Conservation (phyloP, 2,113 vertebrate genomes). For the Prunella fulvescens region DNA sequence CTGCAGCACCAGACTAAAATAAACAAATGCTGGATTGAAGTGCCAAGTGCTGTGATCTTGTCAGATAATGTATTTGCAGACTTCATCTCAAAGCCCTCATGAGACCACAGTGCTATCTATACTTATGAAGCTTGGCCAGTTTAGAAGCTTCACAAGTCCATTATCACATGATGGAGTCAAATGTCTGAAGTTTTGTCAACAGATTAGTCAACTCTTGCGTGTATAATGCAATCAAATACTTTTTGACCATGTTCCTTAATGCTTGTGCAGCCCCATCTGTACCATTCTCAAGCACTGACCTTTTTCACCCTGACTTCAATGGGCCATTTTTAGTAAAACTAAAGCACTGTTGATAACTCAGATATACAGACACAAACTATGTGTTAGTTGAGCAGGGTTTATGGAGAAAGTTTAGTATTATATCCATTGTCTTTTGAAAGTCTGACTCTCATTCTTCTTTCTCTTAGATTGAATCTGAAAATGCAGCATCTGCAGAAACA, state of each 20-base stretch:
- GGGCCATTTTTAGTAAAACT: background rate
- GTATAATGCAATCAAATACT: background rate
- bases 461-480: slow-evolving; percentile 88
- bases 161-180: background rate
- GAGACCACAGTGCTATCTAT: background rate
- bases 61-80: background rate
- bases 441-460: background rate
- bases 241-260: background rate
- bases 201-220: background rate
- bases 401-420: background rate
- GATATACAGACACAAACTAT: background rate
- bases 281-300: background rate
- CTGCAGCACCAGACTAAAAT: background rate
- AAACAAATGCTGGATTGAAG: background rate
- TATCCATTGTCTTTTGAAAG: background rate
- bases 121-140: background rate
- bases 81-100: background rate
- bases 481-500: slow-evolving; percentile 84
- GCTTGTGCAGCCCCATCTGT: background rate
- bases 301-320: background rate
- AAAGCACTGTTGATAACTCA: background rate
- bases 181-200: background rate
- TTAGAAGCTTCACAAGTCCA: background rate
- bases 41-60: background rate
- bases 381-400: background rate